Base-by-base conservation (phyloP, 2,113 vertebrate species). In the Eupsittula cactorum region DNA sequence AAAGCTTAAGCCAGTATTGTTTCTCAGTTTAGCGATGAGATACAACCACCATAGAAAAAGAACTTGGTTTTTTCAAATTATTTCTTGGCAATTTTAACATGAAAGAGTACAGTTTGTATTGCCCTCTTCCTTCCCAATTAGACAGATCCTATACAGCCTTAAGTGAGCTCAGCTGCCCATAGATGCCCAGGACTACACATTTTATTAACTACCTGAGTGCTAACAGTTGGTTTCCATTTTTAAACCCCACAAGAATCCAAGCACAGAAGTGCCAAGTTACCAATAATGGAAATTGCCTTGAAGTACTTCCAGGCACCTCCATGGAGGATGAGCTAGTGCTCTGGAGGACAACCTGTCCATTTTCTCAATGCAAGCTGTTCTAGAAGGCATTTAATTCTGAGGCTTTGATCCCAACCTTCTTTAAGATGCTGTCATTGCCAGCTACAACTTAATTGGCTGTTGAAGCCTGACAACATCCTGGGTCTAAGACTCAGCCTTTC, bases 41-140 rank as follows among this genome's bases (percentile, higher is more conserved):
- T 33, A 39, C 2, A 8, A 33, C 50, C 74, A 12, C 53, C 57
- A 65, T 10, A 59, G 16, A 69, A 82, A 53, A 84, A 19, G 7
- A 13, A 7, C 8, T 23, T 31, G 7, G 1, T 0, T 29, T 53
- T 39, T 11, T 6, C 5, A 2, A 35, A 60, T 31, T 50, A 47
- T 68, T 85, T 82, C 7, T 52, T 75, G 1, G 17, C 21, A 41
- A 59, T 59, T 50, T 68, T 84, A 50, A 37, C 13, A 47, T 23
- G 13, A 77, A 88, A 84, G 62, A 27, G 41, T n/a, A 70, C 4
- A 50, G 70, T 50, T 37, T 69, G 44, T 46, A 53, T 39, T 91
- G 28, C 31, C 2, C 3, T 16, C 68, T 77, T 81, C 52, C 44
- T 86, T 91, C 53, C 44, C 47, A 62, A 7, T 67, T 37, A 77